Evolutionary conservation across 2,797 vertebrate genomes (phyloP).

Genomic region (Borostomias antarcticus): DNA sequence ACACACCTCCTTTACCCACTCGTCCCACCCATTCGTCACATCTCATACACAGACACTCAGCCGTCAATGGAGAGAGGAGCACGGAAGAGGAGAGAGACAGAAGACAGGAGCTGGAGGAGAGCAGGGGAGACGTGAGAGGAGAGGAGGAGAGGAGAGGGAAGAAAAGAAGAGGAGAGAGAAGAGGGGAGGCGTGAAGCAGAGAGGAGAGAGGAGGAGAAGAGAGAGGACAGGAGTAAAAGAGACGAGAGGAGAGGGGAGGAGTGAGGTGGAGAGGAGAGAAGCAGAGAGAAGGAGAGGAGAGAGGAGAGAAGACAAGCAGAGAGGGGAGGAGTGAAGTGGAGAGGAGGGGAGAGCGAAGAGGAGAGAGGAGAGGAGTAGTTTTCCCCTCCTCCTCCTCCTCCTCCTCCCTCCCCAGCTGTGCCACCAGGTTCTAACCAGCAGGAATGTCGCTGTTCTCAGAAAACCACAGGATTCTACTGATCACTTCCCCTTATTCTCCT

Average conservation of each 20-base stretch:
- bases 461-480: slow-evolving; percentile 26
- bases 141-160: no score
- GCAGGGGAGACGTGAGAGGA: background rate
- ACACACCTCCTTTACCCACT: no score
- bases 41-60: background rate
- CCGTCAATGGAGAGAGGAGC: no score
- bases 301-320: no score
- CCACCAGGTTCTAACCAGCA: slow-evolving; percentile 24
- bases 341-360: background rate
- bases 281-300: background rate
- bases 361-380: background rate
- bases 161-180: no score
- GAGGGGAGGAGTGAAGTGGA: no score
- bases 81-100: no score
- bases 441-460: slow-evolving; percentile 37
- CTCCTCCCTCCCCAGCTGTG: background rate
- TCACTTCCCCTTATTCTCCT: background rate
- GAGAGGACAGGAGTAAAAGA: background rate
- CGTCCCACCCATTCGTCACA: no score
- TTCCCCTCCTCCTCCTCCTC: background rate
- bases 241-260: no score
- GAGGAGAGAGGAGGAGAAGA: background rate
- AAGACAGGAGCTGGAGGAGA: background rate
- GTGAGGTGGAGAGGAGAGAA: background rate
- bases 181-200: no score